phyloP scores from a whole-genome alignment of 2,888 invertebrate genomes.

The Agrochola lota region DNA sequence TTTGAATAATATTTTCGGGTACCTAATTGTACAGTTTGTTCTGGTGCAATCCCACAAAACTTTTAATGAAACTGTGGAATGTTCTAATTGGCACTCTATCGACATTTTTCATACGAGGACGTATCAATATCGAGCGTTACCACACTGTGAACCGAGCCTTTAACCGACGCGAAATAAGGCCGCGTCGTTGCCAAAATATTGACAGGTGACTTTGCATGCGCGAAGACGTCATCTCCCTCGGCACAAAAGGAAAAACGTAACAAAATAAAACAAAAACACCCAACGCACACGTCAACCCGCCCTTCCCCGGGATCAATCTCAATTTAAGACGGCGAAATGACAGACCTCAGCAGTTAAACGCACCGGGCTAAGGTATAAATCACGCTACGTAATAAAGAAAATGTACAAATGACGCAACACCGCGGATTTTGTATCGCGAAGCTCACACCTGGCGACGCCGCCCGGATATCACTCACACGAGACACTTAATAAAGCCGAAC shows the following conservation, averaged over 20 bases:
- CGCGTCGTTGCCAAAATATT: conserved; percentile 65
- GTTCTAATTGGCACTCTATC: neutral
- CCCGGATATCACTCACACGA: conserved; percentile 85
- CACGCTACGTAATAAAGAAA: conserved; percentile 88
- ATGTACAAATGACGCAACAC: conserved; percentile 84
- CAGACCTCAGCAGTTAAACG: conserved; percentile 89
- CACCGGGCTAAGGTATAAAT: conserved; percentile 89
- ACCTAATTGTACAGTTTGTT: neutral
- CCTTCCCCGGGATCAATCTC: conserved; percentile 88
- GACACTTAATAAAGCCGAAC: conserved; percentile 86
- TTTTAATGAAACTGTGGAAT: neutral
- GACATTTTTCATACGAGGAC: neutral
- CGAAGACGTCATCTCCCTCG: conserved; percentile 65
- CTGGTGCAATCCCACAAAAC: neutral
- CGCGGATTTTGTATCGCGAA: conserved; percentile 67
- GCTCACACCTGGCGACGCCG: conserved; percentile 77
- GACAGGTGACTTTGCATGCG: conserved; percentile 71
- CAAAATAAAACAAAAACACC: conserved; percentile 80
- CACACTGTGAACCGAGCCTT: conserved; percentile 24
- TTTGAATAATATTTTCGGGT: conserved; percentile 14
- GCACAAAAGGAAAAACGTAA: conserved; percentile 70
- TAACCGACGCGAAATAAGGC: conserved; percentile 67
- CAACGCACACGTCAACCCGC: conserved; percentile 78
- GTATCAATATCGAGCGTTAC: conserved; percentile 13
- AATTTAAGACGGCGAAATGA: conserved; percentile 89